Evolutionary conservation across 1,140 invertebrate genomes (phyloP).

Genomic region (Trichonephila inaurata): DNA sequence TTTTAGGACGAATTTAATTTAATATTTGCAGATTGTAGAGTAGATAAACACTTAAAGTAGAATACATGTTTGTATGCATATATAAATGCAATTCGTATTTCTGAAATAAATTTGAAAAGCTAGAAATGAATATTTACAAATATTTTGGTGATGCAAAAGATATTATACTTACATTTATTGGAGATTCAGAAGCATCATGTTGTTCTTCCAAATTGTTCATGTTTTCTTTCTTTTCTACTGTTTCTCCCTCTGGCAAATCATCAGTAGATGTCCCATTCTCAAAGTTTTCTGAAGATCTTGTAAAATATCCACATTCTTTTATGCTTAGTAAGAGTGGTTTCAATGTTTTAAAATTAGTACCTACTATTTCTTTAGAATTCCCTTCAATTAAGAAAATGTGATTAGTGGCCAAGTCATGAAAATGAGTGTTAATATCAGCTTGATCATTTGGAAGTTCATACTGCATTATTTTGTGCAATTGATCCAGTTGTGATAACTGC

Average conservation of each 20-base stretch:
- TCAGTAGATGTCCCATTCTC: constrained; percentile 15
- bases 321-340: constrained; percentile 88
- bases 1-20: too few relatives aligned
- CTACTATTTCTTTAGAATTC: constrained; percentile 87
- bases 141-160: not conserved
- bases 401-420: constrained; percentile 90
- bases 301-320: constrained; percentile 89
- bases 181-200: not conserved
- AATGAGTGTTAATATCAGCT: constrained; percentile 81
- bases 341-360: constrained; percentile 88
- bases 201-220: not conserved
- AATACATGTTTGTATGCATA: too few relatives aligned
- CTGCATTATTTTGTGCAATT: constrained; percentile 84
- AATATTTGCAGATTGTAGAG: too few relatives aligned
- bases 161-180: not conserved
- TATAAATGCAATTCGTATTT: too few relatives aligned
- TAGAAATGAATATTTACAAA: too few relatives aligned
- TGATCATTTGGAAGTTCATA: constrained; percentile 82
- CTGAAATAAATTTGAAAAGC: too few relatives aligned
- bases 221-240: not conserved
- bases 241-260: constrained; percentile 78
- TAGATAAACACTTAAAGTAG: too few relatives aligned
- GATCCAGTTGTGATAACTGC: constrained; percentile 88
- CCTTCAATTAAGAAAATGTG: constrained; percentile 90
- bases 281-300: not conserved